Evolutionary conservation across 2,113 vertebrate genomes (phyloP).

Genomic region (Sceloporus tristichus): DNA sequence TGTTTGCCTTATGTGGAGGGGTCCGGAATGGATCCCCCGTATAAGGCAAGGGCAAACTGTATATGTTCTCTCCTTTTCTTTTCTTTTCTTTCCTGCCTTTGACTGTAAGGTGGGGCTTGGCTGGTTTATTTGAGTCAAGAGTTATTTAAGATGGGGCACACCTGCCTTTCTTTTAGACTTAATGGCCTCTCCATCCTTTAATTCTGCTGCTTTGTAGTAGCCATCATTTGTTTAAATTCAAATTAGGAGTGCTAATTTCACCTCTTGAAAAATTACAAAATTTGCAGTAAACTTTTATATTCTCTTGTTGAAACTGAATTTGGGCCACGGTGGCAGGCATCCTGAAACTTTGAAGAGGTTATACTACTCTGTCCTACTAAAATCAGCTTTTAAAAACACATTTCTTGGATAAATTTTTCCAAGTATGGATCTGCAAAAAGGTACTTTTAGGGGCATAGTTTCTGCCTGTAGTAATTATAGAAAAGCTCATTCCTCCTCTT

Average conservation of each 20-base stretch:
- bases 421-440: fast-evolving
- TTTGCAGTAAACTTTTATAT: not conserved
- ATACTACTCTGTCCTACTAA: not conserved
- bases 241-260: not conserved
- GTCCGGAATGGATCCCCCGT: too few species aligned
- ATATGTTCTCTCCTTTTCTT: too few species aligned
- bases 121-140: too few species aligned
- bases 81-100: too few species aligned
- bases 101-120: too few species aligned
- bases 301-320: not conserved
- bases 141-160: not conserved
- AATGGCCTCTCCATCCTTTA: too few species aligned
- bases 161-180: not conserved
- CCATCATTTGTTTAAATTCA: not conserved
- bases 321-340: not conserved
- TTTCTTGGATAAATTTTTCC: not conserved
- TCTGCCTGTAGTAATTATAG: not conserved
- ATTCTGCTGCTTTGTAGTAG: too few species aligned
- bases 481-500: not conserved
- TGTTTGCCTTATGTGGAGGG: too few species aligned
- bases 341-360: not conserved
- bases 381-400: not conserved
- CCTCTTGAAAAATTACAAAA: not conserved
- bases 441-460: fast-evolving
- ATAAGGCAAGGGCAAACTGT: too few species aligned